Percentiles rank a stretch among this genome's conserved stretches.
phyloP scores from a whole-genome alignment of 2,113 vertebrate species.

The Lonchura striata region DNA sequence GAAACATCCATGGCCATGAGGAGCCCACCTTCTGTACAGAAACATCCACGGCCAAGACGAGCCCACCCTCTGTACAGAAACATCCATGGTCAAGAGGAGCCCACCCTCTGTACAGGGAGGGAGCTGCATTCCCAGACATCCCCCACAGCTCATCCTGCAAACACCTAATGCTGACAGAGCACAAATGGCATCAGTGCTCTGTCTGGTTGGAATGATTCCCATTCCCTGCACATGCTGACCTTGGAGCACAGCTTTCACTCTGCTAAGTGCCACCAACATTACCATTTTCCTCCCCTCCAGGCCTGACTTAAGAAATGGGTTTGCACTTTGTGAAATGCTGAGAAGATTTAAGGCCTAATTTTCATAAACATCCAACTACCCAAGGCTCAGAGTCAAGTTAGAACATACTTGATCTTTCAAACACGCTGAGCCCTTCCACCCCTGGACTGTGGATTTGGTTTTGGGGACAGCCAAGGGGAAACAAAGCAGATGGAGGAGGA shows the following conservation, averaged over 20 bases:
- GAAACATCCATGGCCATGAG: rapidly evolving
- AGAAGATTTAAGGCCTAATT: conserved; percentile 24
- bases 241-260: background rate
- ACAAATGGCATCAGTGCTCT: rapidly evolving
- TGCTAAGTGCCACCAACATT: background rate
- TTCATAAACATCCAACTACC: background rate
- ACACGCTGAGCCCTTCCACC: background rate
- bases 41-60: rapidly evolving
- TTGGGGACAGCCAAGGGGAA: background rate
- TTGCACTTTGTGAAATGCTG: background rate
- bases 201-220: background rate
- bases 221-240: background rate
- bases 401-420: background rate
- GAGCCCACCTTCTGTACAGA: rapidly evolving
- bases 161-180: rapidly evolving
- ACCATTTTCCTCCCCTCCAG: background rate
- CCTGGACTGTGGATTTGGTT: background rate
- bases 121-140: background rate
- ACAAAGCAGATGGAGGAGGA: background rate
- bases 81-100: rapidly evolving
- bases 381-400: background rate
- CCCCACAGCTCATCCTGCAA: background rate
- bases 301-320: background rate
- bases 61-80: rapidly evolving
- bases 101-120: background rate